Evolutionary conservation across 2,888 invertebrate genomes (phyloP), one percentile per base, ranked within the genome.

Genomic region (Aphrophora alni): DNA sequence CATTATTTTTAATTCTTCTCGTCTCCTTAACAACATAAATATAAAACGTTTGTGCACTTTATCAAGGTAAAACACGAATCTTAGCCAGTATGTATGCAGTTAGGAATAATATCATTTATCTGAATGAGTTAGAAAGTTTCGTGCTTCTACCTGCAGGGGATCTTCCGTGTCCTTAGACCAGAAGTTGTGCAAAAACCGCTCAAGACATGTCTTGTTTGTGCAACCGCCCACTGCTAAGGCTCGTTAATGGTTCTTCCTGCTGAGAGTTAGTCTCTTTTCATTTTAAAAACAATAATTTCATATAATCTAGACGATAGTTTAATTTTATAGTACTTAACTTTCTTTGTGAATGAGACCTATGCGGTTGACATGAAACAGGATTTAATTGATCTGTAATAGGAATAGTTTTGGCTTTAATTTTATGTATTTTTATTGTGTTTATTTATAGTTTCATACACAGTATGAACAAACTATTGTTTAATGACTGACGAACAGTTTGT

Each of bases 151-250:
- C 59, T 1, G 59, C 21, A 59, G 59, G 59, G 21, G 59, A 59
- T 59, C 59, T 59, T 59, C 59, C 59, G 59, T 59, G 59, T 59
- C 59, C 59, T 59, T 59, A 59, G 59, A 59, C 59, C 59, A 59
- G 59, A 59, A 59, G 59, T 59, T 59, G 59, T 59, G 59, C 59
- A 59, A 59, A 59, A 59, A 59, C 59, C 59, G n/a, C 59, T 59
- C 59, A 59, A 21, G 59, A 59, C 59, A 59, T n/a, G n/a, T n/a
- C n/a, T n/a, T n/a, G n/a, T n/a, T n/a, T n/a, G n/a, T n/a, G n/a
- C n/a, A 33, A 59, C 59, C 59, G 59, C 59, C 59, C 59, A 59
- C 59, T 59, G 59, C 21, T 59, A 59, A 59, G 59, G 21, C 5
- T 2, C 59, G 59, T 59, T 59, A 59, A 59, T 59, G 59, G 59